Conservation (phyloP, 2,888 invertebrate genomes). For the Lithophane ornitopus region DNA sequence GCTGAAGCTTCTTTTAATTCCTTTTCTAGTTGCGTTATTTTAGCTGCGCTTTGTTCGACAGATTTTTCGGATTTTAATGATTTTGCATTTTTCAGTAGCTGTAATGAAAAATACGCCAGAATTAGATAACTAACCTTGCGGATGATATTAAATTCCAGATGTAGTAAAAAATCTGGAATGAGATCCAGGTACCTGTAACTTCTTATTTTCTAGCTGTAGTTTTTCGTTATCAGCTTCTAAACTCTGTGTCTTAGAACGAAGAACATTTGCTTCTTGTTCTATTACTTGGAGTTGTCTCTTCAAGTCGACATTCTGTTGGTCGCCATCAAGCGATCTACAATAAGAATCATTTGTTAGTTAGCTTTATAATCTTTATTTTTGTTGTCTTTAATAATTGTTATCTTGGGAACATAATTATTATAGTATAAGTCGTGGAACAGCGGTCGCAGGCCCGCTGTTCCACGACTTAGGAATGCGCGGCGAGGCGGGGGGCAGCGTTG, state of each 20-base stretch:
- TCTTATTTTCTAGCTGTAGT: conserved; percentile 93
- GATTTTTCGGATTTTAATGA: conserved; percentile 89
- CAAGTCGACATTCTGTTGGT: conserved; percentile 92
- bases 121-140: neutral
- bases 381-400: neutral
- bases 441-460: too few species aligned
- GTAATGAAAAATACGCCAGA: conserved; percentile 20
- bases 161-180: neutral
- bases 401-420: neutral
- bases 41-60: conserved; percentile 90
- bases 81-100: conserved; percentile 90
- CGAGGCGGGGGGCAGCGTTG: too few species aligned
- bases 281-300: conserved; percentile 94
- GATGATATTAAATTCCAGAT: neutral
- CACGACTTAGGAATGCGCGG: too few species aligned
- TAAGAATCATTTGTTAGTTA: neutral
- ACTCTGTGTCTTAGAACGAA: conserved; percentile 92
- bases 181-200: conserved; percentile 87
- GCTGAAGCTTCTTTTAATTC: conserved; percentile 91
- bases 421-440: too few species aligned
- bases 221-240: conserved; percentile 95
- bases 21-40: conserved; percentile 91
- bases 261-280: conserved; percentile 94
- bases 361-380: neutral
- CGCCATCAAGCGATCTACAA: conserved; percentile 91